Percentiles rank a stretch among this genome's conserved stretches.
Evolutionary conservation across 2,797 vertebrate species (phyloP).

Genomic region (Xenopus petersii): DNA sequence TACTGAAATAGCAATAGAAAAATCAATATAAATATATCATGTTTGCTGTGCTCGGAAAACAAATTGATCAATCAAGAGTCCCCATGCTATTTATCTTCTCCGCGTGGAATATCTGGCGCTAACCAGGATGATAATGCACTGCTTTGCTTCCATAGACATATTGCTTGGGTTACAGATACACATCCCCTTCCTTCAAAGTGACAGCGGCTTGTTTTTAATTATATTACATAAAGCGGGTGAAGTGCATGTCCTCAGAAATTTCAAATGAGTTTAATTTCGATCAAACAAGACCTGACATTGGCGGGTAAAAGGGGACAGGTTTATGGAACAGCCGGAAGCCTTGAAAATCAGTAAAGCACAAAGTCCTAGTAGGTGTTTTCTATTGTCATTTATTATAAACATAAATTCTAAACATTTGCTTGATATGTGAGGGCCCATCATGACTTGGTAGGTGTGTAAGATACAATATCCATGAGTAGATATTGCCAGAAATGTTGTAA

Average conservation of each 20-base stretch:
- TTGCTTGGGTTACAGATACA: neutral
- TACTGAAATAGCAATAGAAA: slow-evolving; percentile 37
- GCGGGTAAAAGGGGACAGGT: too few relatives aligned
- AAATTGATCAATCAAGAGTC: slow-evolving; percentile 41
- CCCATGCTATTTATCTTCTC: slow-evolving; percentile 32
- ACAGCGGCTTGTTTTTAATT: slow-evolving; percentile 6
- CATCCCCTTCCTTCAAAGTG: neutral
- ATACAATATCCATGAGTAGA: too few relatives aligned
- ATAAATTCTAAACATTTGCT: too few relatives aligned
- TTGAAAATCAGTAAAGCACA: too few relatives aligned
- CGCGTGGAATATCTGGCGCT: slow-evolving; percentile 23
- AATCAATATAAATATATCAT: slow-evolving; percentile 44
- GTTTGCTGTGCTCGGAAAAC: slow-evolving; percentile 36
- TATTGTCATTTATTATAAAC: too few relatives aligned
- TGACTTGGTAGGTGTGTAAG: too few relatives aligned
- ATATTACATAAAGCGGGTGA: neutral
- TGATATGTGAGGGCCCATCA: too few relatives aligned
- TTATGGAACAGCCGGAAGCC: too few relatives aligned
- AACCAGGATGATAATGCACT: neutral
- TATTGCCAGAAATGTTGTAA: too few relatives aligned
- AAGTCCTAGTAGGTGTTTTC: too few relatives aligned
- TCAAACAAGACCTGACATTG: too few relatives aligned
- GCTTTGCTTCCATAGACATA: slow-evolving; percentile 8
- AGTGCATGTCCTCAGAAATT: neutral
- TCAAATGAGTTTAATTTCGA: too few relatives aligned